phyloP scores from a whole-genome alignment of 2,797 vertebrate species.

The Mormyrus hasselquistii region DNA sequence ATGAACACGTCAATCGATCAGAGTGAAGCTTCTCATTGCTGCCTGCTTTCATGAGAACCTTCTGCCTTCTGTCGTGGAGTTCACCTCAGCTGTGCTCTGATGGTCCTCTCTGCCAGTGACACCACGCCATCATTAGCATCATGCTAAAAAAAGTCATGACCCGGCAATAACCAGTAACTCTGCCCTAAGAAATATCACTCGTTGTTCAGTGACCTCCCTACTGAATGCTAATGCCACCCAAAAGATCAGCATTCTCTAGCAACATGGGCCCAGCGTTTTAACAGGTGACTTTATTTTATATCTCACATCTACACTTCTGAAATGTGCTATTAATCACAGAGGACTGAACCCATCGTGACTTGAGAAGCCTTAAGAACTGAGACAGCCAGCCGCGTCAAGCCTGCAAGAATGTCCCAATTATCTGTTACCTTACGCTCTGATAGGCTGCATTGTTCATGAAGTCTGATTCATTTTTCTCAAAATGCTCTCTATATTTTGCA shows the following conservation, averaged over 20 bases:
- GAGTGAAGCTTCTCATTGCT: neutral
- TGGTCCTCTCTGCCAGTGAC: neutral
- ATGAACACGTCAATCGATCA: neutral
- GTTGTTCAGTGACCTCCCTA: neutral
- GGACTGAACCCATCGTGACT: neutral
- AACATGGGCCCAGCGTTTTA: neutral
- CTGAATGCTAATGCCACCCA: neutral
- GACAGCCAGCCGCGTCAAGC: neutral
- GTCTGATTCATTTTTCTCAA: neutral
- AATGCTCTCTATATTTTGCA: neutral
- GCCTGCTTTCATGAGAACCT: neutral
- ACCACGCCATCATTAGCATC: neutral
- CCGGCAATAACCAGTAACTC: neutral
- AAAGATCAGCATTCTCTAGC: neutral
- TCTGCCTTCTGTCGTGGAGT: neutral
- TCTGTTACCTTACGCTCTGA: neutral
- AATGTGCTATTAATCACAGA: neutral
- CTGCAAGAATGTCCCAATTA: neutral
- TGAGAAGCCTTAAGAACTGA: neutral
- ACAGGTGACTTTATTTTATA: neutral
- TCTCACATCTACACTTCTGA: neutral
- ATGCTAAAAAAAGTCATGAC: neutral
- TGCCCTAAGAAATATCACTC: neutral
- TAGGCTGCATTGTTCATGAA: neutral
- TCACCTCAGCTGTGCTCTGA: neutral